Evolutionary conservation across 2,113 vertebrate genomes (phyloP).

Genomic region (Sander lucioperca): DNA sequence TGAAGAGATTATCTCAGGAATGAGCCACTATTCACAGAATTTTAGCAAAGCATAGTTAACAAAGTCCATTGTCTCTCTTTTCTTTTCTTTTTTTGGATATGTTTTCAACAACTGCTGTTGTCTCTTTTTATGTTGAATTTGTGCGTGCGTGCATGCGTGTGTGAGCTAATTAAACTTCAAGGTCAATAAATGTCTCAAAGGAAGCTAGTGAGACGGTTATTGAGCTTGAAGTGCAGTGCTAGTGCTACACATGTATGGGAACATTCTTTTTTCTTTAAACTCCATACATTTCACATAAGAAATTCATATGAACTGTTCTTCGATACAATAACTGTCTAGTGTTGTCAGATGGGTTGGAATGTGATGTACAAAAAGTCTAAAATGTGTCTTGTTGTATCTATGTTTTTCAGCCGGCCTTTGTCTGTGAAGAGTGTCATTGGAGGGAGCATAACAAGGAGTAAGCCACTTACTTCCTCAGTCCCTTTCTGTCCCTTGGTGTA

Average conservation of each 20-base stretch:
- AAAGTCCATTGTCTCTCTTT: too few relatives aligned
- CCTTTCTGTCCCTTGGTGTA: background rate
- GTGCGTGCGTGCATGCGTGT: slow-evolving; percentile 28
- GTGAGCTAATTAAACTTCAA: background rate
- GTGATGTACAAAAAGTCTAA: slow-evolving; percentile 9
- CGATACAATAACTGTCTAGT: background rate
- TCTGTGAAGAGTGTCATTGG: slow-evolving; percentile 95
- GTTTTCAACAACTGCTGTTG: too few relatives aligned
- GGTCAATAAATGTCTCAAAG: background rate
- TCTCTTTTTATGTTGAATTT: too few relatives aligned
- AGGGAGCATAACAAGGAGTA: slow-evolving; percentile 93
- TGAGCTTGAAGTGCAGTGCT: too few relatives aligned
- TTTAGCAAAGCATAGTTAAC: background rate
- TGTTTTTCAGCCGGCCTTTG: slow-evolving; percentile 88
- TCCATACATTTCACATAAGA: background rate
- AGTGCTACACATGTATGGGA: too few relatives aligned
- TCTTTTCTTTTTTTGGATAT: too few relatives aligned
- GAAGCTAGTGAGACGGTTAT: background rate
- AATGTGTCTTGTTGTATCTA: background rate
- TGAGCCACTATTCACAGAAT: background rate
- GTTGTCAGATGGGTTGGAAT: background rate
- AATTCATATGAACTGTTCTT: background rate
- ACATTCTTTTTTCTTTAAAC: background rate
- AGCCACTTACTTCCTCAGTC: slow-evolving; percentile 57
- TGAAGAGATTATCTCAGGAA: too few relatives aligned